Evolutionary conservation across 2,113 vertebrate species (phyloP).

Genomic region (Nansenia antarctica): DNA sequence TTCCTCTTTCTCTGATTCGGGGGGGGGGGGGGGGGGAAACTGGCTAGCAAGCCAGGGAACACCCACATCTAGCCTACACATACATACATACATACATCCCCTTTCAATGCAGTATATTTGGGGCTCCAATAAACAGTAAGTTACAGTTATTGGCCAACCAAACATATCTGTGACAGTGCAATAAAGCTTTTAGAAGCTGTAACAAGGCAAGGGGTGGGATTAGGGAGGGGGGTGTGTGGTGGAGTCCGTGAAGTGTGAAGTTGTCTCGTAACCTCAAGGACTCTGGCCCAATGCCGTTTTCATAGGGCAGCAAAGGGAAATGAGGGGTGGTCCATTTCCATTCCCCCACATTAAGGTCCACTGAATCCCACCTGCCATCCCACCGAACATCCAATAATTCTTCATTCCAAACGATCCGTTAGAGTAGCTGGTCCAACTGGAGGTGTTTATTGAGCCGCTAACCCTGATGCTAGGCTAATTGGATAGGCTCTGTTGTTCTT

Average conservation of each 20-base stretch:
- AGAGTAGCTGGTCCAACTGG: conserved; percentile 57
- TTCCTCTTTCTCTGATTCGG: background rate
- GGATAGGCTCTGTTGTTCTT: conserved; percentile 60
- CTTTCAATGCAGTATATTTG: background rate
- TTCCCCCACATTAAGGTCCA: conserved; percentile 47
- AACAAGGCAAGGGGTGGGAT: too few species aligned
- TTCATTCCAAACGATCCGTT: conserved; percentile 68
- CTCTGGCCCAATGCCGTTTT: conserved; percentile 10
- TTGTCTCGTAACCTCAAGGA: conserved; percentile 11
- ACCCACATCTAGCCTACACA: too few species aligned
- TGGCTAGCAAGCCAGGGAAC: background rate
- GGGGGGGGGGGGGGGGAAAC: background rate
- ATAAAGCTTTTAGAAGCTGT: background rate
- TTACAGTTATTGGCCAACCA: background rate
- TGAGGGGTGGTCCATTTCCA: conserved; percentile 19
- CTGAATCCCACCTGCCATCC: conserved; percentile 50
- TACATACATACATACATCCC: background rate
- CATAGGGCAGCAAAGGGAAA: conserved; percentile 16
- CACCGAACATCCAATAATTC: conserved; percentile 56
- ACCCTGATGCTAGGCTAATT: conserved; percentile 67
- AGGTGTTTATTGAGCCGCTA: conserved; percentile 66
- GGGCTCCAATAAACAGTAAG: too few species aligned
- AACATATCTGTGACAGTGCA: background rate
- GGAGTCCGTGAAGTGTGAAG: background rate
- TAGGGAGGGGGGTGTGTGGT: background rate